Evolutionary conservation across 2,888 invertebrate species (phyloP).

Genomic region (Cordylochernes scorpioides): DNA sequence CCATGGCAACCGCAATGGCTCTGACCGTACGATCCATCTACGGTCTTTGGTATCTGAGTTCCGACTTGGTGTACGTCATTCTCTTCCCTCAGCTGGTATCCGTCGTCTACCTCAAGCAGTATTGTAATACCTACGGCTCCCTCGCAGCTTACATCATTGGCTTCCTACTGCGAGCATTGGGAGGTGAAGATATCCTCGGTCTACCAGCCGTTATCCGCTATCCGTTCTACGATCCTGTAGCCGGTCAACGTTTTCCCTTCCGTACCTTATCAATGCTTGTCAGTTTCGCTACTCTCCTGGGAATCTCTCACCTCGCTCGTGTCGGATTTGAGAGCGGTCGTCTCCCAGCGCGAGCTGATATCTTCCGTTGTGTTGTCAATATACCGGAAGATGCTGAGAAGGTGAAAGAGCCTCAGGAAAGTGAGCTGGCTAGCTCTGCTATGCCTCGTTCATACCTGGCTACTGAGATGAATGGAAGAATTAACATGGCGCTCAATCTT

Average conservation of each 20-base stretch:
- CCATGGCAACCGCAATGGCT: conserved; percentile 78
- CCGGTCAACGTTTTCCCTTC: conserved; percentile 69
- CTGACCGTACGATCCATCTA: conserved; percentile 91
- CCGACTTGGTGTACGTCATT: conserved; percentile 92
- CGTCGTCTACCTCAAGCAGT: conserved; percentile 79
- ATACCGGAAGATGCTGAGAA: conserved; percentile 74
- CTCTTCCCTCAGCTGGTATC: conserved; percentile 90
- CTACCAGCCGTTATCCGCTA: conserved; percentile 57
- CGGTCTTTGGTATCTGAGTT: conserved; percentile 94
- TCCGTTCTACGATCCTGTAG: conserved; percentile 36
- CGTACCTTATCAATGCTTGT: conserved; percentile 76
- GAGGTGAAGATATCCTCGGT: conserved; percentile 59
- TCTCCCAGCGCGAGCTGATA: conserved; percentile 38
- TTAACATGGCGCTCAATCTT: conserved; percentile 43
- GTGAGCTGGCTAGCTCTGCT: conserved; percentile 35
- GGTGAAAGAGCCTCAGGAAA: conserved; percentile 34
- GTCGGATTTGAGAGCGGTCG: conserved; percentile 62
- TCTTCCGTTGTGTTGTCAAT: conserved; percentile 84
- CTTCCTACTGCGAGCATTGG: conserved; percentile 43
- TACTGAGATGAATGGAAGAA: conserved; percentile 58
- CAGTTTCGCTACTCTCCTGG: conserved; percentile 48
- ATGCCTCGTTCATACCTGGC: conserved; percentile 33
- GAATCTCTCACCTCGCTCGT: conserved; percentile 53
- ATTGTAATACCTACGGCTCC: conserved; percentile 93
- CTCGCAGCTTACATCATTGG: conserved; percentile 63